Evolutionary conservation across 1,140 invertebrate species (phyloP).

Genomic region (Drosophila nigrodunni): DNA sequence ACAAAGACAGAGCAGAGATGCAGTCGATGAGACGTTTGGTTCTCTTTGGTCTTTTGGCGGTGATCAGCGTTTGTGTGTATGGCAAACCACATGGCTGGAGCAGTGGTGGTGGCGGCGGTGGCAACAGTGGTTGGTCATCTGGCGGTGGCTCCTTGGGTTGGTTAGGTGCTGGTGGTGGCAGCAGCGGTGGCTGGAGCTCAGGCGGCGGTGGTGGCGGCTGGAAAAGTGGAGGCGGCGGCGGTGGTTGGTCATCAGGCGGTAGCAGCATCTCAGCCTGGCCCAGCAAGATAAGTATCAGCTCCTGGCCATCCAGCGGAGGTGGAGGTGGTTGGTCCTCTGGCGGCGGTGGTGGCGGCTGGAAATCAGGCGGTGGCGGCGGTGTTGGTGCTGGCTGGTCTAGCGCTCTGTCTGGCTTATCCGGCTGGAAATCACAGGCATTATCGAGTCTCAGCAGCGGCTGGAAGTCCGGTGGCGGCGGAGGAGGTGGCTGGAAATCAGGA

Average conservation of each 20-base stretch:
- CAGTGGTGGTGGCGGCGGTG: conserved; percentile 36
- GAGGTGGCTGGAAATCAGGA: conserved; percentile 18
- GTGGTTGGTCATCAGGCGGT: conserved; percentile 38
- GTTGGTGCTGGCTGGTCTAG: conserved; percentile 38
- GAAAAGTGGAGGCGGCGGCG: conserved; percentile 41
- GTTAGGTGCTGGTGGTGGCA: conserved; percentile 39
- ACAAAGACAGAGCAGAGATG: conserved; percentile 54
- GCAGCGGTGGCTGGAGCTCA: conserved; percentile 44
- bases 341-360: conserved; percentile 36
- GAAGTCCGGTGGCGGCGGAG: conserved; percentile 26
- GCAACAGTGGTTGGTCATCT: conserved; percentile 46
- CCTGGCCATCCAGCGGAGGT: conserved; percentile 10
- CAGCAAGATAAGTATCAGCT: not conserved
- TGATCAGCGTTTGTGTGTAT: conserved; percentile 44
- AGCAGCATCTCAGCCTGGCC: conserved; percentile 45
- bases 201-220: conserved; percentile 44
- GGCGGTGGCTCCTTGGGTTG: conserved; percentile 48
- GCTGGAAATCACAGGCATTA: conserved; percentile 30
- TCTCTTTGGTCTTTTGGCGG: conserved; percentile 46
- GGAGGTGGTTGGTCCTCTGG: conserved; percentile 32
- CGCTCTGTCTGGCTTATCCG: conserved; percentile 19
- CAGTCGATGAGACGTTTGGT: conserved; percentile 57
- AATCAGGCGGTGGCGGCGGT: conserved; percentile 29
- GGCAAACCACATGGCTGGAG: conserved; percentile 66
- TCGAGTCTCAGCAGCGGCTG: conserved; percentile 30